Percentiles rank a stretch among this genome's conserved stretches.
These are phyloP conservation scores for Promerops cafer DNA, from an alignment of 2,113 vertebrate species.

Conservation along the genomic window DNA sequence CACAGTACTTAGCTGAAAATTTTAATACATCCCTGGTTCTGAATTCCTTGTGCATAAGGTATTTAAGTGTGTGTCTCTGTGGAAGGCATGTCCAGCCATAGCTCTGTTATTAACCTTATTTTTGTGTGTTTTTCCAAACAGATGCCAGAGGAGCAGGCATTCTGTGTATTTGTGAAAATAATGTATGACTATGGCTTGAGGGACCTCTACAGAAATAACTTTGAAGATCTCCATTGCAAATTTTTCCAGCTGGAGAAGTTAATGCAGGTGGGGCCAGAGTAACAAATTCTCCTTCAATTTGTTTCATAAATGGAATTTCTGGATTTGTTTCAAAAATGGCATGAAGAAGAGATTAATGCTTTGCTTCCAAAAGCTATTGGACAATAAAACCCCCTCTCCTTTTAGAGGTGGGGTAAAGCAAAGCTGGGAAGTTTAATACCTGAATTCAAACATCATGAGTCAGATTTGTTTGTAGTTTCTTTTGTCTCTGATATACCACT, in stretches of 20 bases:
- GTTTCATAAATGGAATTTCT: background rate
- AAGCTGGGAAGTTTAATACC: background rate
- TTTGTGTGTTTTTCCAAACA: conserved; percentile 60
- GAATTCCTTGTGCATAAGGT: background rate
- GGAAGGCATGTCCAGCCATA: background rate
- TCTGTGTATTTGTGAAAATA: conserved; percentile 96
- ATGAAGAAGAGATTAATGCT: background rate
- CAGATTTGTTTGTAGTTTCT: background rate
- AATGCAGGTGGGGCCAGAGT: conserved; percentile 81
- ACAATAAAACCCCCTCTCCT: background rate
- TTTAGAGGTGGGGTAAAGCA: background rate
- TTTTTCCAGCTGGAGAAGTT: conserved; percentile 95
- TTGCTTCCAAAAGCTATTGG: background rate
- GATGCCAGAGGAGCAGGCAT: conserved; percentile 99
- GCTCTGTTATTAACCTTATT: background rate
- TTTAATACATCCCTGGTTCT: background rate
- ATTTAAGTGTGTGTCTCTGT: background rate
- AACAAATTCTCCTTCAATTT: background rate
- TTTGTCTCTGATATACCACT: background rate
- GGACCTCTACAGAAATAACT: conserved; percentile 96
- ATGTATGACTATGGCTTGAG: conserved; percentile 93
- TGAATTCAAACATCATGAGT: background rate
- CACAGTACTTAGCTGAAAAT: background rate
- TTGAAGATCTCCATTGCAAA: conserved; percentile 98
- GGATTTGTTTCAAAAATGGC: no score